Evolutionary conservation across 1,140 invertebrate species (phyloP), one percentile per base, ranked within the genome.

Genomic region (Octopus bimaculoides): DNA sequence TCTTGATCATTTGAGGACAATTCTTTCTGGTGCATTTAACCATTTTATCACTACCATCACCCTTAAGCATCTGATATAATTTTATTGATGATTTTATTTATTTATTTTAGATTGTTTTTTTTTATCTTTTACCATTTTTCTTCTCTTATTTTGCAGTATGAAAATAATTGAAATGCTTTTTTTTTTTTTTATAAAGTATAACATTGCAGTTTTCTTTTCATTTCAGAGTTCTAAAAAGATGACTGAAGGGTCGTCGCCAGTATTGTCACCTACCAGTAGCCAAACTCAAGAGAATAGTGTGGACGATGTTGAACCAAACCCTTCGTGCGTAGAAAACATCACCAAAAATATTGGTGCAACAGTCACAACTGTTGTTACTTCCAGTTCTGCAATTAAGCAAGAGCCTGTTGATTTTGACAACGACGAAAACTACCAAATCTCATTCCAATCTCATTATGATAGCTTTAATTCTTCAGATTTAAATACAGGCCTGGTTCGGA

Each of bases 401-500:
- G 61, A 66, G n/a, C 61, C 61, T 14, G 61, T n/a, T 66, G 61
- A 66, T n/a, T 14, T 66, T n/a, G 61, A 66, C n/a, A n/a, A 66
- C 12, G 61, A 66, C 12, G 12, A 66, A n/a, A n/a, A 66, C 12
- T 66, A 66, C 61, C 61, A 12, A 66, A 66, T 14, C n/a, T n/a
- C 61, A 66, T 66, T 66, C 12, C 61, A 66, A 41, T 41, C 26
- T 66, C 12, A 66, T n/a, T 12, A 12, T 66, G 61, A 14, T 12
- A 66, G n/a, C 61, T 66, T 66, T 66, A n/a, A 66, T 66, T n/a
- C 12, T n/a, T 14, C 12, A 66, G 80, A 78, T 54, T 20, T 54
- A 61, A 81, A 76, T 5, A 77, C 80, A 7, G 61, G 78, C 71
- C 76, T 78, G 54, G 78, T 76, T 41, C 26, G 26, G 26, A 41